Base-by-base conservation (phyloP, 2,888 invertebrate species). In the Dexiosoma caninum region DNA sequence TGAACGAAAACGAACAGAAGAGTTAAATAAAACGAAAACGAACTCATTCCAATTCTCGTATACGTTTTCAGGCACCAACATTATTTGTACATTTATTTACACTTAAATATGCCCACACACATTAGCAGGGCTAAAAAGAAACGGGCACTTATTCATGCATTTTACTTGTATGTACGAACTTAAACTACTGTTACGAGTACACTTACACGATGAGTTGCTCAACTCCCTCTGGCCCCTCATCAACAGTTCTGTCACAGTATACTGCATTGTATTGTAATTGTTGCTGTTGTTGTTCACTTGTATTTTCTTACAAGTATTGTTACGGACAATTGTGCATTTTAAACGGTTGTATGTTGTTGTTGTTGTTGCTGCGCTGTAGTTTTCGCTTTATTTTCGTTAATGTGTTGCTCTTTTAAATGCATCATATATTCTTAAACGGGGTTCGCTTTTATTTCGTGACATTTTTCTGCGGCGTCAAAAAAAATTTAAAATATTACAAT, bases 61-160 rank as follows among this genome's bases (percentile, higher is more conserved):
- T 8, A 3, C 23, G n/a, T 12, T 14, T 16, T 40, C 37, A 8
- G 3, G 8, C 6, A 16, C 10, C n/a, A n/a, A 55, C 55, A 19
- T 66, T 42, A 21, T 21, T 57, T 70, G 23, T 46, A 60, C 60
- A 71, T 44, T 53, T 55, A 72, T 72, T 53, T 62, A 35, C 53
- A 27, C 53, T 62, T 62, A 53, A 51, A 57, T 9, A 30, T 19
- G 49, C 30, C 10, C 27, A 4, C 12, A 40, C 30, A 27, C n/a
- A 12, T n/a, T 7, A 7, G 10, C 9, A 35, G 2, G 27, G 9
- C 4, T 27, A 9, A 12, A 46, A 35, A 30, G 1, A 16, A 19
- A 35, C 7, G 35, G 21, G 32, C 37, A 37, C 37, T 32, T 59
- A 14, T 40, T 21, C 23, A 40, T 37, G 8, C 21, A 57, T 21